Evolutionary conservation across 2,888 invertebrate species (phyloP), one percentile per base, ranked within the genome.

Genomic region (Heliconius hortense): DNA sequence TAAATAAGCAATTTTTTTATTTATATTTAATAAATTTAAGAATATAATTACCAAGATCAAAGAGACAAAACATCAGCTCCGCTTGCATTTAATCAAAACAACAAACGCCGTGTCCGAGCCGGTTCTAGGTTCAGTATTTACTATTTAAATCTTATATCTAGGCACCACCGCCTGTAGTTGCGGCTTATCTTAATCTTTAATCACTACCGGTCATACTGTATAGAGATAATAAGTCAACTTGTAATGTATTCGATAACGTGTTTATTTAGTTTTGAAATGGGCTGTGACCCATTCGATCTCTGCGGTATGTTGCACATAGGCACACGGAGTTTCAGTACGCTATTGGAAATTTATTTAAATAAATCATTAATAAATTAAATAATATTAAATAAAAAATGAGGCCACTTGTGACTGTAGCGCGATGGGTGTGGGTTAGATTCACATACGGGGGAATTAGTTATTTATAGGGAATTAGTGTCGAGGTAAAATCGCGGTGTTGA

Each of bases 151-250:
- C 18, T 43, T 28, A 62, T 71, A 71, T 59, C 59, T 60, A 62
- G 60, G n/a, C n/a, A 56, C 53, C 31, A 56, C 69, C 31, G 69
- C 71, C 60, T 21, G 71, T 21, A 31, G 63, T 63, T 69, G 21
- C 15, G 11, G 21, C 64, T 75, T 75, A 75, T 75, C 70, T 71
- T n/a, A 59, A 74, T 70, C 70, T 74, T 56, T 74, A 66, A 70
- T 74, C 53, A 70, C 63, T 74, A 70, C 74, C 74, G 74, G 70
- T 53, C 64, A 64, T 39, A 59, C 70, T 64, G 35, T 56, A 64
- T 13, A 28, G 26, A 70, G 69, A 70, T 74, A 70, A 64, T 24
- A 48, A 74, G n/a, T 53, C 26, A 71, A 59, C 71, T 69, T n/a
- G 69, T 56, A 48, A 69, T 56, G 48, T 69, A 69, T 21, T 71